Percentiles rank a stretch among this genome's conserved stretches.
Evolutionary conservation across 2,888 invertebrate species (phyloP).

Genomic region (Chorisops tibialis): DNA sequence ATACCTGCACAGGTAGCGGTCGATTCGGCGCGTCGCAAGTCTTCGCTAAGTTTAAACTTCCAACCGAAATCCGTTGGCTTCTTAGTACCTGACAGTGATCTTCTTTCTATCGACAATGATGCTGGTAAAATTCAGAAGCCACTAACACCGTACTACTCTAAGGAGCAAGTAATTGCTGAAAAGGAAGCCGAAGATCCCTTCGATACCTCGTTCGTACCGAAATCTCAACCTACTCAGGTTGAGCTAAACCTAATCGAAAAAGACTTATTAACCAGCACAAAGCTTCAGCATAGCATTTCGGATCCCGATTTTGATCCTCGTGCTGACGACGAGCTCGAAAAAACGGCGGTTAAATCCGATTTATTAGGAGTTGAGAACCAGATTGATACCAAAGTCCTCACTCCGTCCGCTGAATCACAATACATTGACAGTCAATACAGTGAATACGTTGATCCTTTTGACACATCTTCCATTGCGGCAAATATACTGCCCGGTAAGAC

Average conservation of each 20-base stretch:
- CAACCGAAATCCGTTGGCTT: conserved; percentile 60
- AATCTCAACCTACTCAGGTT: conserved; percentile 71
- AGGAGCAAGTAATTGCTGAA: conserved; percentile 46
- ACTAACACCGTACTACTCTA: conserved; percentile 76
- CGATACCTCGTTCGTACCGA: conserved; percentile 79
- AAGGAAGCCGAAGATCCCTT: conserved; percentile 70
- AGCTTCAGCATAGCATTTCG: conserved; percentile 59
- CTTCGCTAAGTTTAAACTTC: conserved; percentile 61
- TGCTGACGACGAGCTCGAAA: conserved; percentile 42
- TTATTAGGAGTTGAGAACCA: conserved; percentile 55
- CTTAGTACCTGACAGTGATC: conserved; percentile 59
- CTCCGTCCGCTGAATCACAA: conserved; percentile 58
- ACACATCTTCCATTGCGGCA: conserved; percentile 70
- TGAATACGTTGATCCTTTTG: conserved; percentile 73
- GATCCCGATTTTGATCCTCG: conserved; percentile 62
- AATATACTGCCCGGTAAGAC: conserved; percentile 72
- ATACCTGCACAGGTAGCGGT: conserved; percentile 36
- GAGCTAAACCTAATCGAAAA: conserved; percentile 74
- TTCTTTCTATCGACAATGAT: conserved; percentile 59
- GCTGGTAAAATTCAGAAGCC: conserved; percentile 65
- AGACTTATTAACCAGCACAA: conserved; percentile 59
- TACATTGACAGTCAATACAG: conserved; percentile 35
- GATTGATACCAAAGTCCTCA: conserved; percentile 68
- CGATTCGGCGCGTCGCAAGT: conserved; percentile 55
- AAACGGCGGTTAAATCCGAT: conserved; percentile 42